Percentiles rank a stretch among this genome's conserved stretches.
Conservation (phyloP, 2,888 invertebrate species). For the Seladonia tumulorum region DNA sequence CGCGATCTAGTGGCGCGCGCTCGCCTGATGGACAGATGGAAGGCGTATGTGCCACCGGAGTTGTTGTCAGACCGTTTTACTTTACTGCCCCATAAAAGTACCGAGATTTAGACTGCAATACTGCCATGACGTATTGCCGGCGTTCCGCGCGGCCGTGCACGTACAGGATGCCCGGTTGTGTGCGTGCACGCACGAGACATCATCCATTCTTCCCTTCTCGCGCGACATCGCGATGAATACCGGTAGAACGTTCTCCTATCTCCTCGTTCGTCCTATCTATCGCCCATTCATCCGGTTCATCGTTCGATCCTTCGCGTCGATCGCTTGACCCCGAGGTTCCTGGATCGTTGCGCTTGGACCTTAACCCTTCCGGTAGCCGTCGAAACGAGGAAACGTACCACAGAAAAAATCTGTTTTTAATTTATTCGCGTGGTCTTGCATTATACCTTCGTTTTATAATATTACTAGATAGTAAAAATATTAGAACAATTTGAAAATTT, state of each 20-base stretch:
- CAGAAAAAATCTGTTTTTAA: too few relatives aligned
- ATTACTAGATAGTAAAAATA: too few relatives aligned
- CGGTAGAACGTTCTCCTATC: not conserved
- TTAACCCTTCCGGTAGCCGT: not conserved
- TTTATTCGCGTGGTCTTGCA: too few relatives aligned
- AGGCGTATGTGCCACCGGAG: conserved; percentile 73
- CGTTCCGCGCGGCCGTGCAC: conserved; percentile 32
- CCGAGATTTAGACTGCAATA: conserved; percentile 83
- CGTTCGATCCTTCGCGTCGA: not conserved
- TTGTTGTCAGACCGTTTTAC: conserved; percentile 84
- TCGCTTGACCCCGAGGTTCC: not conserved
- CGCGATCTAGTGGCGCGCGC: conserved; percentile 56
- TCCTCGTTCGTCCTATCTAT: not conserved
- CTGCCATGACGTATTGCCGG: conserved; percentile 80
- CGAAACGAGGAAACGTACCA: too few relatives aligned
- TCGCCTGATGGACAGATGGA: conserved; percentile 66
- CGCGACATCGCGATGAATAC: conserved; percentile 41
- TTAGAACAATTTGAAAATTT: too few relatives aligned
- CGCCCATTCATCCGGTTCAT: not conserved
- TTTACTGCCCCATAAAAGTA: conserved; percentile 84
- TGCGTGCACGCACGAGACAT: conserved; percentile 55
- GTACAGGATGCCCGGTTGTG: conserved; percentile 6
- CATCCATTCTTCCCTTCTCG: conserved; percentile 49
- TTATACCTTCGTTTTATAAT: too few relatives aligned
- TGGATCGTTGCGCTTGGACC: not conserved